A percentile compares a stretch with the other conserved stretches of the same genome.
These are phyloP conservation scores for Atherix ibis DNA, from an alignment of 2,888 invertebrate genomes.

Conservation along the genomic window DNA sequence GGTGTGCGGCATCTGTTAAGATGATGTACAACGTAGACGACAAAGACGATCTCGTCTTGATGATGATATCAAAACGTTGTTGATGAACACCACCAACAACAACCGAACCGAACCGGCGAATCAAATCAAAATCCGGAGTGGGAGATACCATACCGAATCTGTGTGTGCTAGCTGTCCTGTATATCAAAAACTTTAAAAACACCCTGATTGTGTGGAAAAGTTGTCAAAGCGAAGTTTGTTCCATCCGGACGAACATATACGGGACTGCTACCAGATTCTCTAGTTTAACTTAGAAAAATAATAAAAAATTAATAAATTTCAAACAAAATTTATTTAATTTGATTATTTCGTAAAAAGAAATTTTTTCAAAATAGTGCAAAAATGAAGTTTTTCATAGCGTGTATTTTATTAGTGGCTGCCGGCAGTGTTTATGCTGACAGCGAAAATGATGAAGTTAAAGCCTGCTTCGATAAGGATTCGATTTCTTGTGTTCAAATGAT, in stretches of 20 bases:
- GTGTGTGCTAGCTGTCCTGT: constrained; percentile 17
- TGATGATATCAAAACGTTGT: too few relatives aligned
- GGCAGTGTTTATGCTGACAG: constrained; percentile 12
- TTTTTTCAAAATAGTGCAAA: too few relatives aligned
- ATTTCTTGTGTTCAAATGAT: constrained; percentile 46
- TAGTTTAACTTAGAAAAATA: constrained; percentile 14
- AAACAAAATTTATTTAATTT: constrained; percentile 11
- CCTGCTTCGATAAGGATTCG: constrained; percentile 44
- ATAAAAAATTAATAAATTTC: constrained; percentile 4
- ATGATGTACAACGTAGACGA: too few relatives aligned
- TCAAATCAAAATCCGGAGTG: constrained; percentile 5
- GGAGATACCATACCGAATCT: constrained; percentile 8
- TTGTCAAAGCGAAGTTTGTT: constrained; percentile 35
- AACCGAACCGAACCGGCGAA: too few relatives aligned
- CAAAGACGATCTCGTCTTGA: too few relatives aligned
- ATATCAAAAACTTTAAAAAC: constrained; percentile 32
- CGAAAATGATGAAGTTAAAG: constrained; percentile 33
- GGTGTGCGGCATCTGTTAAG: too few relatives aligned
- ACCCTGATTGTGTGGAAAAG: constrained; percentile 30
- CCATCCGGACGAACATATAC: constrained; percentile 33
- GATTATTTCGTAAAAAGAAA: constrained; percentile 2
- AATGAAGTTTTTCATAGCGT: constrained; percentile 28
- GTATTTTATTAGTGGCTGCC: constrained; percentile 22
- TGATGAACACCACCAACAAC: too few relatives aligned
- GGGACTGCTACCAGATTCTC: constrained; percentile 10